Base-by-base conservation (phyloP, 2,797 vertebrate species). In the Buphagus erythrorhynchus region DNA sequence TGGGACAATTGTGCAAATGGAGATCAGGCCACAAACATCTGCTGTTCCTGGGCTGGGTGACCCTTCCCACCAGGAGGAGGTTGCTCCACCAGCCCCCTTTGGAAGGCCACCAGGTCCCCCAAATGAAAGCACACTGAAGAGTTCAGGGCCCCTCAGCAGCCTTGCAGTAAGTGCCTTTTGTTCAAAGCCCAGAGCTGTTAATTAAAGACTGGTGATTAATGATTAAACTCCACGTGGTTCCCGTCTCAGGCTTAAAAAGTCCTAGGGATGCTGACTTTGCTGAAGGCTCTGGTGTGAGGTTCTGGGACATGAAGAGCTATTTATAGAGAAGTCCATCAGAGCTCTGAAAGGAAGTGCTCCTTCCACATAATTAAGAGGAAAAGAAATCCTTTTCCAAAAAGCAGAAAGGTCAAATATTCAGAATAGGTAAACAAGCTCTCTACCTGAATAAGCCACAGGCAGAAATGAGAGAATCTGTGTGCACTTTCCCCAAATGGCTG, bases 151-250 rank as follows among this genome's bases (percentile, higher is more conserved):
- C 88, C 91, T 97, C 87, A 69, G 96, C 96, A 75, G 97, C 94
- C 97, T 97, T 97, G 92, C 48, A 43, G 93, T 96, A 90, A 98
- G 91, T n/a, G 84, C 97, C 98, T 98, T 98, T 98, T 98, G 98
- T 98, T 98, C 98, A 99, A 99, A 99, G 99, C 99, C 98, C 98
- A 98, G 98, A 99, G 98, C 99, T 99, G 99, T 99, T 99, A 99
- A 99, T 99, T 99, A 99, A 99, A 98, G 98, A 98, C 98, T 97
- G 86, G 97, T 99, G 99, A 99, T 99, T 99, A 99, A 99, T 99
- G 99, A 99, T 98, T 96, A 98, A 97, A 95, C 77, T 33, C 96
- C 97, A 97, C 96, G 95, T 93, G 87, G 96, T 97, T 97, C 94
- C 94, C 96, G 97, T 97, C 97, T 98, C 96, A 96, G 96, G 93